A percentile compares a stretch with the other conserved stretches of the same genome.
Evolutionary conservation across 2,888 invertebrate species (phyloP).

Genomic region (Heliconius ethilla): DNA sequence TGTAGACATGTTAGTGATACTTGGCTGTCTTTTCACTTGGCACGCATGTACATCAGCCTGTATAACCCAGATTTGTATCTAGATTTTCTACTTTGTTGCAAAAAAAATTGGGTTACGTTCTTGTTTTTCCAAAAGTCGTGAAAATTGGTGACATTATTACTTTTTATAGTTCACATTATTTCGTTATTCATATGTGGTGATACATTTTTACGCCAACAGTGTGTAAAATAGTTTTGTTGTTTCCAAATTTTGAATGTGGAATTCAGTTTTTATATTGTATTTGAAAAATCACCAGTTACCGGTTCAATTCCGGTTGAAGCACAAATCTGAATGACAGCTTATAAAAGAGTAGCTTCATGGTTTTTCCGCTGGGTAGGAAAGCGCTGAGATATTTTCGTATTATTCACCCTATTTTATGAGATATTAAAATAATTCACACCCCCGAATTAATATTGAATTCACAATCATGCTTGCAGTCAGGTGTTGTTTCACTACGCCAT

Average conservation of each 20-base stretch:
- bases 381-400: no score
- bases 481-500: no score
- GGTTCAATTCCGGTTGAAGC: no score
- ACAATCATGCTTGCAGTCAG: no score
- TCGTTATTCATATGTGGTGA: constrained; percentile 1
- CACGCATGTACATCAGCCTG: constrained; percentile 62
- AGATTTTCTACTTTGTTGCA: constrained; percentile 14
- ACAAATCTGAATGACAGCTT: no score
- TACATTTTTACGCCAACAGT: constrained; percentile 6
- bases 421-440: no score
- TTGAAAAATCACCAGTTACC: background rate
- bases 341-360: no score
- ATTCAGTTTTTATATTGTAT: background rate
- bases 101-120: constrained; percentile 57
- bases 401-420: no score
- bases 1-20: constrained; percentile 20
- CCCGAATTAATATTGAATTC: no score
- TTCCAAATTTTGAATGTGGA: constrained; percentile 3
- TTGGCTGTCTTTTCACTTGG: constrained; percentile 56
- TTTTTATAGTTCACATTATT: constrained; percentile 31
- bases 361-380: no score
- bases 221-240: background rate
- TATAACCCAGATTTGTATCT: constrained; percentile 55
- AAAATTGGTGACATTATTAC: constrained; percentile 49
- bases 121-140: constrained; percentile 48